Evolutionary conservation across 2,888 invertebrate species (phyloP), one percentile per base, ranked within the genome.

Genomic region (Branchellion lobata): DNA sequence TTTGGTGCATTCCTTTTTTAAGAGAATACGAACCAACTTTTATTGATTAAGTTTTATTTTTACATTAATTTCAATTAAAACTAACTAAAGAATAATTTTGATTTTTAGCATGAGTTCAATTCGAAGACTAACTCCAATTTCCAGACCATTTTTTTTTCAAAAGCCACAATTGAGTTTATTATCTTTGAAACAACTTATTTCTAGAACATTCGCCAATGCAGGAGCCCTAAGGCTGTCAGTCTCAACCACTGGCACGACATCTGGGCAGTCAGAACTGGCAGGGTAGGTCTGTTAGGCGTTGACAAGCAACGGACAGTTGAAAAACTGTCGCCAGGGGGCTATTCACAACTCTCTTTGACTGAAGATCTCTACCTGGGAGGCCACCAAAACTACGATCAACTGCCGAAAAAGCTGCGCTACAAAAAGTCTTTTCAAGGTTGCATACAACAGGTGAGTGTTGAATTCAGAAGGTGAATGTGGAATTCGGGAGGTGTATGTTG

Each of bases 301-400:
- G 92, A 95, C 87, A 92, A 92, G 84, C 91, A 92, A 81, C 91
- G 91, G 1, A 90, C 91, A 1, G 91, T 92, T 83, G 90, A 91
- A 84, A 94, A 93, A 72, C 90, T 91, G 84, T 93, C 94, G 27
- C 91, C 91, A 0, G 94, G 94, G 27, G 91, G 92, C 0, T 93
- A 93, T 85, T 91, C 93, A 21, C 93, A 94, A 86, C 90, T 97
- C 80, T 93, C 93, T 0, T 88, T 96, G 81, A 92, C 92, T 8
- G 92, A 94, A 85, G 94, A 94, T 86, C 90, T 96, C 83, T 92
- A 93, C 88, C 89, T 97, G 79, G 96, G 96, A 0, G 96, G 96
- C 1, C 93, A 95, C 21, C 93, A 94, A 8, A 92, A 93, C 83
- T 90, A 91, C 82, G 92, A 92, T 84, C 92, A 93, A 81, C 90